Evolutionary conservation across 2,113 vertebrate genomes (phyloP).

Genomic region (Tenebrosternarchus preto): DNA sequence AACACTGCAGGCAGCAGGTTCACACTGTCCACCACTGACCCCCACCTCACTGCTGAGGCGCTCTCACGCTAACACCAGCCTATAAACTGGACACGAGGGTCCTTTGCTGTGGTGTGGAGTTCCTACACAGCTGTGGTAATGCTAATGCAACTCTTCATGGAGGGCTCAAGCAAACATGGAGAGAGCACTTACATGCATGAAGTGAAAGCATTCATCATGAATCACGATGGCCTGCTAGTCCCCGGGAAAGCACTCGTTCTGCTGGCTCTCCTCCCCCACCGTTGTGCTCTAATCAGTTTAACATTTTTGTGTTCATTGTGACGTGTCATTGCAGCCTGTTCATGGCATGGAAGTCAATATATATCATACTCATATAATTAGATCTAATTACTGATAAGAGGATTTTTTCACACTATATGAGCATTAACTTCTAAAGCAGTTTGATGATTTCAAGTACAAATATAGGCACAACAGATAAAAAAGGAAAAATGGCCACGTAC

Average conservation of each 20-base stretch:
- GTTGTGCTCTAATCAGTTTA: slow-evolving; percentile 59
- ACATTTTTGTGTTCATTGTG: slow-evolving; percentile 65
- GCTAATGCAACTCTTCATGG: slow-evolving; percentile 73
- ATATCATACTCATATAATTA: background rate
- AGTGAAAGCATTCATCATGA: slow-evolving; percentile 75
- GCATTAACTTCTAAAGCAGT: no score
- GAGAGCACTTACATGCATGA: slow-evolving; percentile 72
- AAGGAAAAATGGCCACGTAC: background rate
- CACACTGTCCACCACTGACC: background rate
- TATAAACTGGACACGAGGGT: slow-evolving; percentile 66
- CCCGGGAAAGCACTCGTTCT: slow-evolving; percentile 72
- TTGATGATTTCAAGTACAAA: no score
- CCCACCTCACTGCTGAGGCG: background rate
- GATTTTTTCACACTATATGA: no score
- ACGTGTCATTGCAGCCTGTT: slow-evolving; percentile 7
- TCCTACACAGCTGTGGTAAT: slow-evolving; percentile 75
- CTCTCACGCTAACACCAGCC: slow-evolving; percentile 23
- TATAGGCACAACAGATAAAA: no score
- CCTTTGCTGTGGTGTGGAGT: slow-evolving; percentile 67
- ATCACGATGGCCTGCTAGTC: slow-evolving; percentile 68
- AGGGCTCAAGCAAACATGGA: slow-evolving; percentile 71
- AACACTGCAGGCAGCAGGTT: slow-evolving; percentile 25
- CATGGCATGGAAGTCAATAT: background rate
- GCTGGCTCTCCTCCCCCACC: slow-evolving; percentile 41
- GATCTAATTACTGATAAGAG: no score